phyloP scores from a whole-genome alignment of 2,113 vertebrate species.

The Burhinus bistriatus region DNA sequence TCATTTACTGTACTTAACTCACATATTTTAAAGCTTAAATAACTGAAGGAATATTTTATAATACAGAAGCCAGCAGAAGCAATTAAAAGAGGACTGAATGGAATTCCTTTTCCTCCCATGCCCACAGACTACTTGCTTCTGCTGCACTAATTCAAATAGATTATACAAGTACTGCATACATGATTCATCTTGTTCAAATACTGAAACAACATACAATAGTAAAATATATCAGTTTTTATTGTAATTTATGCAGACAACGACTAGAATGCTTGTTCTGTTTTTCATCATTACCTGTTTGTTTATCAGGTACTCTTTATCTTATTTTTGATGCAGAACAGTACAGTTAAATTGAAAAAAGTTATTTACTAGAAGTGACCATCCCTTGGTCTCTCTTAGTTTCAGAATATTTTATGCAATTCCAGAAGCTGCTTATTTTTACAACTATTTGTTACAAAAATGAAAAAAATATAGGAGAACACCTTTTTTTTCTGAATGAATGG shows the following conservation, averaged over 20 bases:
- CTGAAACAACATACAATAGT: neutral
- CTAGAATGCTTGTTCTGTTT: neutral
- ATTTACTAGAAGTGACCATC: neutral
- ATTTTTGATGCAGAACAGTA: neutral
- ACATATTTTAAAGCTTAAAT: conserved; percentile 36
- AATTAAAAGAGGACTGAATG: neutral
- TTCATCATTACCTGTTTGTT: neutral
- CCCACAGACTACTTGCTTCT: neutral
- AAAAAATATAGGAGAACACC: neutral
- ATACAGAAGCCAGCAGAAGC: neutral
- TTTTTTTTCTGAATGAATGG: neutral
- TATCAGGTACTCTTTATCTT: neutral
- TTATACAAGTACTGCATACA: neutral
- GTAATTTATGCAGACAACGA: neutral
- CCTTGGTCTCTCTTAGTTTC: neutral
- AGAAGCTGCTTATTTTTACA: neutral
- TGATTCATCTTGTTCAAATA: neutral
- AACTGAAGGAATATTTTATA: conserved; percentile 16
- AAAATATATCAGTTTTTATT: neutral
- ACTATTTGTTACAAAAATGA: neutral
- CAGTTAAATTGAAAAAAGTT: neutral
- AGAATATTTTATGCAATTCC: neutral
- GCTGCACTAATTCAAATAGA: neutral
- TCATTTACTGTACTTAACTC: conserved; percentile 35
- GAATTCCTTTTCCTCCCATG: neutral